Evolutionary conservation across 2,888 invertebrate genomes (phyloP).

Genomic region (Drosophila nr. perissopoda): DNA sequence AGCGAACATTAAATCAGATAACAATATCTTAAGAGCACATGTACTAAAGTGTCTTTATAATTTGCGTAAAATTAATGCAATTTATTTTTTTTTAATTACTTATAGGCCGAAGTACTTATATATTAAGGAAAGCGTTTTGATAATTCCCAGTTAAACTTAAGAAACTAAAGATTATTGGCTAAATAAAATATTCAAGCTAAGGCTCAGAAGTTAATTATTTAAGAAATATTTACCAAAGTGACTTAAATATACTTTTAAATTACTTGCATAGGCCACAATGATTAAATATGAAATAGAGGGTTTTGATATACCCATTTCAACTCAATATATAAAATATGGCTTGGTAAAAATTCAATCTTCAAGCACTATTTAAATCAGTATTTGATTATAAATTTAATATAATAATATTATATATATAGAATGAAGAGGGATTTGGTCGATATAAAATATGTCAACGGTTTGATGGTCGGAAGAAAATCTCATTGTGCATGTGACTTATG

Average conservation of each 20-base stretch:
- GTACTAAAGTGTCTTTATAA: background rate
- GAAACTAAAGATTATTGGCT: background rate
- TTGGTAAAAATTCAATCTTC: background rate
- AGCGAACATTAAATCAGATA: background rate
- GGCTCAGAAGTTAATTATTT: background rate
- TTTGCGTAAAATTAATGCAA: background rate
- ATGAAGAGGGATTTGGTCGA: background rate
- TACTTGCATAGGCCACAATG: background rate
- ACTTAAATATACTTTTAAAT: background rate
- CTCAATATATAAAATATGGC: background rate
- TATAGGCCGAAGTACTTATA: background rate
- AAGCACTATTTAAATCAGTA: background rate
- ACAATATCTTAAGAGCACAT: too few relatives aligned
- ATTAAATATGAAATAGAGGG: background rate
- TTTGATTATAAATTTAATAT: background rate
- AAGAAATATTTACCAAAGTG: background rate
- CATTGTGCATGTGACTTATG: constrained; percentile 26
- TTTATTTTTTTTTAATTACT: background rate
- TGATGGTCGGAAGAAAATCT: constrained; percentile 18
- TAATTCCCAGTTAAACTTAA: background rate
- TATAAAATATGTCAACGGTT: constrained; percentile 10
- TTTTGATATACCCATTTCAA: background rate
- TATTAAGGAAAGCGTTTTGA: background rate
- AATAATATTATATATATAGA: background rate
- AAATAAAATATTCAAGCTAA: background rate